phyloP scores from a whole-genome alignment of 2,797 vertebrate genomes.

The Sarcoramphus papa region DNA sequence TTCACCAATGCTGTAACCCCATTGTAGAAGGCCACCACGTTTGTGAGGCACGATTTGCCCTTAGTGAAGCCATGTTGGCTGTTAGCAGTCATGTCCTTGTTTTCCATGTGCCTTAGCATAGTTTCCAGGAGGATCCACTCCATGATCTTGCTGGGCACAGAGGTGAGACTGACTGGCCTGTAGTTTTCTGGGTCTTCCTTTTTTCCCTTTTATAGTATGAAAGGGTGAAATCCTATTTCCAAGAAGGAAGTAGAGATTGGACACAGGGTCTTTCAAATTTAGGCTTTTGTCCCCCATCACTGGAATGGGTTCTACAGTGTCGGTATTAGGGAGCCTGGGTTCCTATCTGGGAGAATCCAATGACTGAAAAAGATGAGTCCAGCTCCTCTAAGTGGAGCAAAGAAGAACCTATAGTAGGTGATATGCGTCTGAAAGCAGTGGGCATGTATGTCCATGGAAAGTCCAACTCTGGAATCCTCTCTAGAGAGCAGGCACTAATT shows the following conservation, averaged over 20 bases:
- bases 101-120: no score
- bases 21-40: no score
- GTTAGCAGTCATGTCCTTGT: no score
- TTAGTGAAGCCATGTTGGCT: no score
- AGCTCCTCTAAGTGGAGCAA: neutral
- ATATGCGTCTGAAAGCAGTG: neutral
- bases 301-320: neutral
- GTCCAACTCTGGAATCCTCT: neutral
- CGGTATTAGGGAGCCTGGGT: neutral
- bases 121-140: no score
- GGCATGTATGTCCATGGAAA: rapidly evolving
- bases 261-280: neutral
- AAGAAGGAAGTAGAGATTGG: neutral
- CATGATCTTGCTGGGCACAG: no score
- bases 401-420: neutral
- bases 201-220: no score
- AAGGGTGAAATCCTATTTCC: neutral
- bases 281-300: neutral
- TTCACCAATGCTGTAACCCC: no score
- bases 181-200: no score
- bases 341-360: neutral
- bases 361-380: neutral
- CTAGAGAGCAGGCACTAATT: neutral
- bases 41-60: no score
- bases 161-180: no score